Evolutionary conservation across 1,140 invertebrate species (phyloP).

Genomic region (Achatina immaculata): DNA sequence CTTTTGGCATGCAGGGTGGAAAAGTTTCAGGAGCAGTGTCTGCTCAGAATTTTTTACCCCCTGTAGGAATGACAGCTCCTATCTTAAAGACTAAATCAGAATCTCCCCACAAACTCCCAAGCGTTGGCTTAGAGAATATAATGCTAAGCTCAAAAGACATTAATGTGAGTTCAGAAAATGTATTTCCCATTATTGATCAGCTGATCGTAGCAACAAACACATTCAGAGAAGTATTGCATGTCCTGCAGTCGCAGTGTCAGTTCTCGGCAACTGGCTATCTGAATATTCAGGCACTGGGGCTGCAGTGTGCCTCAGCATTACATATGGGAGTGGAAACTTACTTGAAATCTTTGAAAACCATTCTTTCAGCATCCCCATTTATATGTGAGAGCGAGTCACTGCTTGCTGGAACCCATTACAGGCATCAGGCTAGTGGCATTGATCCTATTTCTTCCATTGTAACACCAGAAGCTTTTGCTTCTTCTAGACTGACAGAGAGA

Average conservation of each 20-base stretch:
- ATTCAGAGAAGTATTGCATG: conserved; percentile 28
- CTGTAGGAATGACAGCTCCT: background rate
- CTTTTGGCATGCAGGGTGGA: conserved; percentile 3
- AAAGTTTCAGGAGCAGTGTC: background rate
- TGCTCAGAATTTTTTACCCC: background rate
- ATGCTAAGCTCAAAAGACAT: conserved; percentile 4
- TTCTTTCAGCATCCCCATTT: conserved; percentile 15
- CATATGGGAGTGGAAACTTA: conserved; percentile 37
- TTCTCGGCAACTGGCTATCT: conserved; percentile 21
- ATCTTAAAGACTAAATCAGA: background rate
- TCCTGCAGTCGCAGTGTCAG: conserved; percentile 24
- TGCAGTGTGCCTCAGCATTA: conserved; percentile 38
- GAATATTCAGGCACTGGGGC: conserved; percentile 19
- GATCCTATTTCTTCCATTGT: background rate
- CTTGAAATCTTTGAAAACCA: conserved; percentile 32
- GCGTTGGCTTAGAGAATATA: background rate
- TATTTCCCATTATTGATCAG: conserved; percentile 34
- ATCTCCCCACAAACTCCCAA: background rate
- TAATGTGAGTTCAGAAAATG: conserved; percentile 35
- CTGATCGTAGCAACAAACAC: conserved; percentile 29
- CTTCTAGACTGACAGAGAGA: background rate
- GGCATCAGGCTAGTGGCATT: background rate
- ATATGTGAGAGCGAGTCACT: background rate
- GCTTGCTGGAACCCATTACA: background rate
- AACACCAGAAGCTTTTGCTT: conserved; percentile 6